Evolutionary conservation across 2,113 vertebrate genomes (phyloP).

Genomic region (Coturnix japonica): DNA sequence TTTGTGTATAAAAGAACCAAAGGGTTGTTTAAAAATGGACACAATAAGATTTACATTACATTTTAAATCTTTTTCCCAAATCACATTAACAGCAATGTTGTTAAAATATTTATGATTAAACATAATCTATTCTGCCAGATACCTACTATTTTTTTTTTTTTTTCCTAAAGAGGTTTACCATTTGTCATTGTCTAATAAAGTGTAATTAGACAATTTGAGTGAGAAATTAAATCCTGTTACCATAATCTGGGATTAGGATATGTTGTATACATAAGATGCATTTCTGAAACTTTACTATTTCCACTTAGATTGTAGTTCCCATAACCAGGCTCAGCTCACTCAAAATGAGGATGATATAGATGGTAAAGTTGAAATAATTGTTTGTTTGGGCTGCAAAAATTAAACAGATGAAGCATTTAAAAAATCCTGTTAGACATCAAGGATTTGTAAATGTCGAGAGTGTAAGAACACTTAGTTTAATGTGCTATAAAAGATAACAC

Average conservation of each 20-base stretch:
- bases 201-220: not conserved
- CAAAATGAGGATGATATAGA: not conserved
- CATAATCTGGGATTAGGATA: not conserved
- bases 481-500: not conserved
- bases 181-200: not conserved
- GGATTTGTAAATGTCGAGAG: not conserved
- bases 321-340: not conserved
- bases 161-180: not conserved
- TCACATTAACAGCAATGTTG: not conserved
- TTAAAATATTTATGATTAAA: constrained; percentile 1
- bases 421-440: not conserved
- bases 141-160: not conserved
- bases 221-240: not conserved
- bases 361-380: not conserved
- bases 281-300: not conserved
- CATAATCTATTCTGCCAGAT: not conserved
- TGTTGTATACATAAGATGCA: rapidly evolving
- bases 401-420: not conserved
- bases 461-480: not conserved
- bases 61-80: not conserved
- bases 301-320: not conserved
- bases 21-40: not conserved
- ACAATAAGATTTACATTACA: not conserved
- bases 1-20: not conserved
- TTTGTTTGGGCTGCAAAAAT: not conserved